These are phyloP conservation scores for Ophion ellenae DNA, from an alignment of 2,888 invertebrate species.

Conservation along the genomic window DNA sequence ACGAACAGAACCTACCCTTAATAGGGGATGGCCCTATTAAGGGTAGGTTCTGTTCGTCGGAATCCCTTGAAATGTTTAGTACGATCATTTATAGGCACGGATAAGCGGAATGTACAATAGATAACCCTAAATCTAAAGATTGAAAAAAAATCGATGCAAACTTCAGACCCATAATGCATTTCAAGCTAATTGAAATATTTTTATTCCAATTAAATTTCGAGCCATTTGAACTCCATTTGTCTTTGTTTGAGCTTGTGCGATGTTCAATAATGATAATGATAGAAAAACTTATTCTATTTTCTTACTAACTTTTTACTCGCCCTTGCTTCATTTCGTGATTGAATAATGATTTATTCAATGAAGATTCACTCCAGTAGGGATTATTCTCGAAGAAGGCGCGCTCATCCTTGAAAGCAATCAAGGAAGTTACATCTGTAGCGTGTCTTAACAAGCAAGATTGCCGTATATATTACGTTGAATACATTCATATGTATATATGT, in stretches of 20 bases:
- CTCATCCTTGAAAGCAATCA: constrained; percentile 27
- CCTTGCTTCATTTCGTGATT: not conserved
- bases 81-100: too few relatives aligned
- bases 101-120: too few relatives aligned
- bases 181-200: not conserved
- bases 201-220: not conserved
- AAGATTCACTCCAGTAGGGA: not conserved
- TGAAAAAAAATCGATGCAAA: too few relatives aligned
- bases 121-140: too few relatives aligned
- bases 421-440: not conserved
- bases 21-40: too few relatives aligned
- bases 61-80: too few relatives aligned
- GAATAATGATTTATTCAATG: not conserved
- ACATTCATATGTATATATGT: constrained; percentile 17
- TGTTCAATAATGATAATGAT: not conserved
- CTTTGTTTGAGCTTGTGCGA: not conserved
- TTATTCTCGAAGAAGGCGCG: not conserved
- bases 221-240: not conserved
- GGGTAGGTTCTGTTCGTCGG: too few relatives aligned
- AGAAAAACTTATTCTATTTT: not conserved
- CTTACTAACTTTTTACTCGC: not conserved
- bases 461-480: constrained; percentile 16
- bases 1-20: too few relatives aligned
- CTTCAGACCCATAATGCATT: not conserved
- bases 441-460: constrained; percentile 28